Conservation (phyloP, 2,888 invertebrate genomes). For the Alloscopus bannaensis region DNA sequence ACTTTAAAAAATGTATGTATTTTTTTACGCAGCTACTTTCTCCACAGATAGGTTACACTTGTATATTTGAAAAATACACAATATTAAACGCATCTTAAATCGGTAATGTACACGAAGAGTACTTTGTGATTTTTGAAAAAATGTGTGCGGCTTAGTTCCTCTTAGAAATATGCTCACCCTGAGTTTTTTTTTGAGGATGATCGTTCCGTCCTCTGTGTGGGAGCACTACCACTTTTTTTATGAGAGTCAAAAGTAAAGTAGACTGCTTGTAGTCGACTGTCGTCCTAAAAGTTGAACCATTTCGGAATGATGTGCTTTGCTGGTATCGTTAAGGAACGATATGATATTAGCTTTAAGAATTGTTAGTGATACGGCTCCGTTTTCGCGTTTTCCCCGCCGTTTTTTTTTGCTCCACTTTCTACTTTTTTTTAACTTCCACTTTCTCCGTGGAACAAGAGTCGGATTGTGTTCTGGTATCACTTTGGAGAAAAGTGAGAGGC, state of each 20-base stretch:
- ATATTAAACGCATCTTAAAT: too few species aligned
- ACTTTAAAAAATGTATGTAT: not conserved
- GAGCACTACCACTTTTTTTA: slow-evolving; percentile 4
- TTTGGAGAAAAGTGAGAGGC: slow-evolving; percentile 57
- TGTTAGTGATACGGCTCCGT: slow-evolving; percentile 34
- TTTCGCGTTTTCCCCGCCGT: slow-evolving; percentile 2
- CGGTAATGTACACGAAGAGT: too few species aligned
- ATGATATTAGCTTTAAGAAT: slow-evolving; percentile 30
- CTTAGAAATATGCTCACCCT: too few species aligned
- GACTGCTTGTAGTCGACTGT: not conserved
- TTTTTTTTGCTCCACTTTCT: not conserved
- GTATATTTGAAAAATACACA: too few species aligned
- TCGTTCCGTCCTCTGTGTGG: too few species aligned
- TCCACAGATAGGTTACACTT: too few species aligned
- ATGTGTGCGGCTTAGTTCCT: too few species aligned
- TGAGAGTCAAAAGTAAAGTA: not conserved
- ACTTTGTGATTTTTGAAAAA: too few species aligned
- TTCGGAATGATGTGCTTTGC: slow-evolving; percentile 8
- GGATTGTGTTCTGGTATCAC: slow-evolving; percentile 46
- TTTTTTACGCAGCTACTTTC: not conserved
- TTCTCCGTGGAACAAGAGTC: not conserved
- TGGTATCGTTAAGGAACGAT: slow-evolving; percentile 30
- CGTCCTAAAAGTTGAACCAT: slow-evolving; percentile 7
- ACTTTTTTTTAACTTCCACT: slow-evolving; percentile 6
- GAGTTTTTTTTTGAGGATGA: too few species aligned